Evolutionary conservation across 1,140 invertebrate species (phyloP), one percentile per base, ranked within the genome.

Genomic region (Habropoda laboriosa): DNA sequence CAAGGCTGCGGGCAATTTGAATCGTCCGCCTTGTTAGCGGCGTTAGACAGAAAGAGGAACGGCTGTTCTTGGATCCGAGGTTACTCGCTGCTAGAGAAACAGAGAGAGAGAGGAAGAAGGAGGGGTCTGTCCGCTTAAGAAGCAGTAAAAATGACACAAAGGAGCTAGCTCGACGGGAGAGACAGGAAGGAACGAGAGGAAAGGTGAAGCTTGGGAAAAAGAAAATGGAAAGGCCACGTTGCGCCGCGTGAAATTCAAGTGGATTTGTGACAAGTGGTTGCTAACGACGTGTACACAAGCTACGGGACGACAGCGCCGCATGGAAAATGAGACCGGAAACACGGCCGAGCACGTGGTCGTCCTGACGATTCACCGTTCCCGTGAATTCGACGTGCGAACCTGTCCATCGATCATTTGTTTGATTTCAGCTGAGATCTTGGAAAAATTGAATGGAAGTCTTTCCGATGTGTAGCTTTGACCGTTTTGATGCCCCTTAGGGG

Each of bases 271-370:
- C 81, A 84, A 83, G 83, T 88, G 83, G 85, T 73, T 85, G 76
- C 87, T 89, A 89, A 89, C 86, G 86, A 89, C 86, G 88, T 89
- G 85, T 89, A 89, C 86, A 89, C 80, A 88, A 83, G 38, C 64
- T 47, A 49, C 60, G 42, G 64, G 73, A 55, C 78, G 63, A 78
- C 12, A 5, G 35, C 71, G 57, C 27, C 51, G 49, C 38, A 67
- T 68, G 66, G 63, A 80, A 89, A 88, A 87, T 81, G 80, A 86
- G 77, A 8, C 47, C 55, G 74, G 80, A 85, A 82, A 83, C 82
- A 12, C 1, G 35, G n/a, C 35, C 4, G 72, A 53, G 27, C 61
- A 63, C 47, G 47, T 51, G 58, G 16, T 21, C n/a, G 24, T 27
- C 35, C 12, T 38, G 38, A 10, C 58, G 32, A n/a, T 35, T 38